Base-by-base conservation (phyloP, 2,888 invertebrate species). In the Kryphioiulus occultus region DNA sequence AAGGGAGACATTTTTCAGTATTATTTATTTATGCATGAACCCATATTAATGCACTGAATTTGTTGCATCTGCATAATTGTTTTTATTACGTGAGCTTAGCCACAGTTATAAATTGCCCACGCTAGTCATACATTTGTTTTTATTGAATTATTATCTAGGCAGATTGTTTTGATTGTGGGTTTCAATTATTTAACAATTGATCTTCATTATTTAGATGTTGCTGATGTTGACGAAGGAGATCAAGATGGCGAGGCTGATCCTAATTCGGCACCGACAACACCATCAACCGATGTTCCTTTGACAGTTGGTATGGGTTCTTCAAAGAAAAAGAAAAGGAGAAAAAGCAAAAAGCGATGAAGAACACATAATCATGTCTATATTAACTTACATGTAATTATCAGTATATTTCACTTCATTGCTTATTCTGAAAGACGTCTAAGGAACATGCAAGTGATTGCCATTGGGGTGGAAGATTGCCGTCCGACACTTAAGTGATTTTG, bases 311-410 rank as follows among this genome's bases (percentile, higher is more conserved):
- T 44, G 68, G 84, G 44, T 94, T 94, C 90, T 94, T 94, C 35
- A 93, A 94, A 88, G 92, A 93, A 68, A 92, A 92, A 89, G 91
- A 91, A 88, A 90, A 90, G 44, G 90, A 90, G 39, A 92, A 89
- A 87, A 84, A 87, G 42, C 86, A 89, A 85, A 86, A 87, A 87
- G 35, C 87, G 87, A 85, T 87, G 87, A 87, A n/a, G 30, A 12
- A 26, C 0, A 10, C 47, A 47, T 47, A 47, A 42, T 12, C 68
- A 68, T 68, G 68, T 35, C n/a, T n/a, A 35, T 35, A 35, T 4
- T 35, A 2, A 7, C 7, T 26, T 26, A 22, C 26, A 22, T 22
- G 22, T 7, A 68, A 12, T 22, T 68, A 68, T 22, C 47, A 68
- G 22, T 26, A 68, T 68, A 68, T 68, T 68, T 68, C 22, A 68